Evolutionary conservation across 1,140 invertebrate species (phyloP).

Genomic region (Drosophila parvula): DNA sequence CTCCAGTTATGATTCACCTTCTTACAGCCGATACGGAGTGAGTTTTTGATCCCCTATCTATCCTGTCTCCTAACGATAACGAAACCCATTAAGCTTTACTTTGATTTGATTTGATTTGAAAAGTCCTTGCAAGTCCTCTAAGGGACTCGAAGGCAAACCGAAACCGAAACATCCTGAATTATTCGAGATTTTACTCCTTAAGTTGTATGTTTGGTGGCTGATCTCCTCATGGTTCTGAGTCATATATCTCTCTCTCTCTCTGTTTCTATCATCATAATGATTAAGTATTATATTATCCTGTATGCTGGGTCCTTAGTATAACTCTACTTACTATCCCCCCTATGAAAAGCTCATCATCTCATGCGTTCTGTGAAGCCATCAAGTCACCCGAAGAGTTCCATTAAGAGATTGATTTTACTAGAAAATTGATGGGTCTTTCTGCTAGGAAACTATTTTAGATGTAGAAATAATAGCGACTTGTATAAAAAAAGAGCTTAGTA

Average conservation of each 20-base stretch:
- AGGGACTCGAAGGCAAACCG: slow-evolving; percentile 4
- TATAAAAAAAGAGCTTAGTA: no score
- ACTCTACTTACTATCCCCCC: slow-evolving; percentile 9
- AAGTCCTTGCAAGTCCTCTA: background rate
- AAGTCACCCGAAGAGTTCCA: background rate
- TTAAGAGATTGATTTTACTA: background rate
- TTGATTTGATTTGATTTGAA: slow-evolving; percentile 7
- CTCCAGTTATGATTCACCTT: slow-evolving; percentile 77
- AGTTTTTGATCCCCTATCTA: slow-evolving; percentile 41
- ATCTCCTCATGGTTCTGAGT: slow-evolving; percentile 40
- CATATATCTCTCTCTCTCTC: slow-evolving; percentile 11
- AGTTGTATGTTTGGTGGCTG: slow-evolving; percentile 40
- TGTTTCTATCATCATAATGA: slow-evolving; percentile 5
- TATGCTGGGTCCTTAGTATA: slow-evolving; percentile 46
- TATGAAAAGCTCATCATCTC: slow-evolving; percentile 14
- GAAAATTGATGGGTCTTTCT: background rate
- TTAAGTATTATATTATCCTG: slow-evolving; percentile 22
- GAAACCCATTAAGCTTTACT: slow-evolving; percentile 13
- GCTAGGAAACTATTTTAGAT: background rate
- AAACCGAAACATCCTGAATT: slow-evolving; percentile 22
- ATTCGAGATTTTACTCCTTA: slow-evolving; percentile 25
- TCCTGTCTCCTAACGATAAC: background rate
- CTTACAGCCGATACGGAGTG: slow-evolving; percentile 81
- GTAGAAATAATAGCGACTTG: background rate
- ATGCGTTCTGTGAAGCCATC: slow-evolving; percentile 23